Base-by-base conservation (phyloP, 2,888 invertebrate genomes). In the Pseudoips prasinana region DNA sequence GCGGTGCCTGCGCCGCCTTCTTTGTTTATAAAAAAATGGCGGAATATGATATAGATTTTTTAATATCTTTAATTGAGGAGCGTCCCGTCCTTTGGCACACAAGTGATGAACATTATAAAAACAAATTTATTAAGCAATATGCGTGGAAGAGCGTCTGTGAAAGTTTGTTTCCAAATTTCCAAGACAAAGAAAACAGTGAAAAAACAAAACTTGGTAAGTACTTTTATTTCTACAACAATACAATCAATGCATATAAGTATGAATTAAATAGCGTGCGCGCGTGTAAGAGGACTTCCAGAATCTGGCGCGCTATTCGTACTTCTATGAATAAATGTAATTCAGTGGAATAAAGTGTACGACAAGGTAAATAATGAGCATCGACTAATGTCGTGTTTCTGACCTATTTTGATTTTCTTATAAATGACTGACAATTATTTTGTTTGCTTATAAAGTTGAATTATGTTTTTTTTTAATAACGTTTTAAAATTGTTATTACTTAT, bases 61-160 rank as follows among this genome's bases (percentile, higher is more conserved):
- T 33, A 25, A 33, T 33, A 33, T 28, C 33, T 28, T 33, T 33
- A 33, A 33, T 33, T 33, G 22, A 34, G 28, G 33, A 34, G 27
- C 33, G 33, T 34, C 33, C 33, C 33, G 33, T 34, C 33, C 24
- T 34, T 20, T 20, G 20, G 20, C 4, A n/a, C n/a, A n/a, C n/a
- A n/a, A n/a, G n/a, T n/a, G n/a, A n/a, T n/a, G n/a, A n/a, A n/a
- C n/a, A n/a, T n/a, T n/a, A n/a, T n/a, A n/a, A n/a, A n/a, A n/a
- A n/a, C n/a, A n/a, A n/a, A n/a, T n/a, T n/a, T n/a, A n/a, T n/a
- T n/a, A n/a, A n/a, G n/a, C n/a, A n/a, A n/a, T n/a, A n/a, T n/a
- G n/a, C n/a, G n/a, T n/a, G n/a, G n/a, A 20, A 29, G 25, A 10
- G 11, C 29, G 29, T 35, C 19, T 33, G 33, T 33, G 18, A 33